Evolutionary conservation across 1,140 invertebrate species (phyloP), one percentile per base, ranked within the genome.

Genomic region (Drosophila lacertosa): DNA sequence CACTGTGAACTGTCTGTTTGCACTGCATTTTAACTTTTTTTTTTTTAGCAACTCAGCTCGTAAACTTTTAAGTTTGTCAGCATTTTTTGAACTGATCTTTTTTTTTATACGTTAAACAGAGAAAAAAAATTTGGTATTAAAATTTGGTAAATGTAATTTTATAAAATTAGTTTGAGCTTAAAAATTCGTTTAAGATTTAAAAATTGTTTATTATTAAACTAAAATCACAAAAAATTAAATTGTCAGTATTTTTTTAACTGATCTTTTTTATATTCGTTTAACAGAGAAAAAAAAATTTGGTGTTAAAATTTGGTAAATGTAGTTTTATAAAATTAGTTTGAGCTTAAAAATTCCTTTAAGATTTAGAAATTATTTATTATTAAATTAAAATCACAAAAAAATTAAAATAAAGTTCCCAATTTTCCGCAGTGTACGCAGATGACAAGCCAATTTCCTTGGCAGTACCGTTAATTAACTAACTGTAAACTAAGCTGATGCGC

Each of bases 391-490:
- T 6, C 32, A 26, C 10, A 33, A 9, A 11, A 6, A 0, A 33
- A 33, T 3, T 33, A 2, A 13, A 35, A 29, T 7, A 6, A 4
- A 29, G 6, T 1, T 0, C 7, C 0, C 26, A 29, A 9, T 5
- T 13, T 40, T 40, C 18, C 13, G 22, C 42, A 29, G 45, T 48
- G 45, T 9, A 47, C 11, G 22, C 20, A 24, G 20, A 24, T 9
- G 35, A 35, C 33, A 57, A 33, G 58, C n/a, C 60, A 64, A 73
- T 45, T 26, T 45, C 18, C 11, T 57, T 33, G 40, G 47, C 47
- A 57, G 33, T 50, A 39, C 54, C 26, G 35, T 62, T 84, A 71
- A 79, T 84, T 76, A 76, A 74, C 55, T 64, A 79, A 75, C 75
- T 74, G 78, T 70, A 66, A 83, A 53, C 45, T 33, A 33, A 50